phyloP scores from a whole-genome alignment of 2,888 invertebrate species.

The Agriopis aurantiaria region DNA sequence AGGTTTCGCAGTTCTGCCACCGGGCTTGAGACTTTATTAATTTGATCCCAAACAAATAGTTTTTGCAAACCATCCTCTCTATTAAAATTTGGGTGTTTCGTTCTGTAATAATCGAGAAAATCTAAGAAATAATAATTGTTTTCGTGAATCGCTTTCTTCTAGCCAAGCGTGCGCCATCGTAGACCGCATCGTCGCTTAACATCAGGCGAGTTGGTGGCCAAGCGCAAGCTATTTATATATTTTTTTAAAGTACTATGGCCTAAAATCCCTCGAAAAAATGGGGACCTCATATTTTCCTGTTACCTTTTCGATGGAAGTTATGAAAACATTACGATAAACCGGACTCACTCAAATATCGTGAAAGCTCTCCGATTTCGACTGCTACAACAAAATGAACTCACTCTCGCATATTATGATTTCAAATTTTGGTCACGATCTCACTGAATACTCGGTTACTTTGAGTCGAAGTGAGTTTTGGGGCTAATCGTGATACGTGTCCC shows the following conservation, averaged over 20 bases:
- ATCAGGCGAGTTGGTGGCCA: too few relatives aligned
- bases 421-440: constrained; percentile 51
- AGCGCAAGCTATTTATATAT: too few relatives aligned
- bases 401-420: constrained; percentile 45
- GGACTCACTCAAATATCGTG: constrained; percentile 28
- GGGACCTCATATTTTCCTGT: neutral
- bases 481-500: constrained; percentile 50
- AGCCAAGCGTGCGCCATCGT: too few relatives aligned
- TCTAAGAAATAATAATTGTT: neutral
- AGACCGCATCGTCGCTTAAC: too few relatives aligned
- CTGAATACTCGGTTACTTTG: constrained; percentile 47
- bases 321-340: constrained; percentile 34
- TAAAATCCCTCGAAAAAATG: neutral
- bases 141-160: too few relatives aligned
- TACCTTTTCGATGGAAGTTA: constrained; percentile 15
- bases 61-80: too few relatives aligned
- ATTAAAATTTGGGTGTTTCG: too few relatives aligned
- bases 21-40: too few relatives aligned
- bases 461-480: constrained; percentile 43
- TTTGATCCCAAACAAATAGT: too few relatives aligned
- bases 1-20: too few relatives aligned
- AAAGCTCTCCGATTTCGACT: constrained; percentile 29
- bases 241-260: neutral
- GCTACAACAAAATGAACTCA: constrained; percentile 45
- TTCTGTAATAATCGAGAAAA: too few relatives aligned